Evolutionary conservation across 2,888 invertebrate species (phyloP).

Genomic region (Vesta saturnalis): DNA sequence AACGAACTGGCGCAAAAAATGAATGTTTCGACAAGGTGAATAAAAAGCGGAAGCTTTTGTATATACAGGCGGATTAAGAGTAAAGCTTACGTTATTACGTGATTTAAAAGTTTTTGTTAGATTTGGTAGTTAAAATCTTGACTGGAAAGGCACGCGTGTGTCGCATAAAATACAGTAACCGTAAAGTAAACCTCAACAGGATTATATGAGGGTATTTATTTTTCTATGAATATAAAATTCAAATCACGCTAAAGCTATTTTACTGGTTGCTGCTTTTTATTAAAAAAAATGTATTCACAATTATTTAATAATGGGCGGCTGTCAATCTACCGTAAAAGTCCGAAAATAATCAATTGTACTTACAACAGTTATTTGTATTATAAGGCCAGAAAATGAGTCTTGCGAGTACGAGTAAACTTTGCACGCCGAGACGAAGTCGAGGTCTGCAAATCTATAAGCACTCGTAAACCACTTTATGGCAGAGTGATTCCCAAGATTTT

Average conservation of each 20-base stretch:
- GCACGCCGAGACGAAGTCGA: too few relatives aligned
- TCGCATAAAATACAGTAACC: slow-evolving; percentile 28
- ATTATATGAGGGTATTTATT: slow-evolving; percentile 53
- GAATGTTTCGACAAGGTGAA: neutral
- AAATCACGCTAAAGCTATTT: slow-evolving; percentile 22
- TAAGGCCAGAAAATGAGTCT: too few relatives aligned
- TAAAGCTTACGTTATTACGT: slow-evolving; percentile 20
- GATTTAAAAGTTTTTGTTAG: slow-evolving; percentile 28
- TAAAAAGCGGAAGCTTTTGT: neutral
- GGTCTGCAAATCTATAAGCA: too few relatives aligned
- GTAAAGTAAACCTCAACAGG: slow-evolving; percentile 52
- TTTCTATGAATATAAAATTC: slow-evolving; percentile 56
- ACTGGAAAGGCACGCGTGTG: slow-evolving; percentile 24
- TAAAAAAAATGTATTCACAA: too few relatives aligned
- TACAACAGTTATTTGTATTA: too few relatives aligned
- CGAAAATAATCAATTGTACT: too few relatives aligned
- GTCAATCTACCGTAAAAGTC: too few relatives aligned
- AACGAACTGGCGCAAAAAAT: neutral
- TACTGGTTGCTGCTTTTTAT: slow-evolving; percentile 10
- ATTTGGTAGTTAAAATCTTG: slow-evolving; percentile 23
- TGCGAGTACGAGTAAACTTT: too few relatives aligned
- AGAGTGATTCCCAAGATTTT: too few relatives aligned
- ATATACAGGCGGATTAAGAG: slow-evolving; percentile 1
- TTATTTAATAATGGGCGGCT: too few relatives aligned
- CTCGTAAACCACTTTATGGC: too few relatives aligned